A percentile compares a stretch with the other conserved stretches of the same genome.
Conservation (phyloP, 2,888 invertebrate species). For the Cryptus armator region DNA sequence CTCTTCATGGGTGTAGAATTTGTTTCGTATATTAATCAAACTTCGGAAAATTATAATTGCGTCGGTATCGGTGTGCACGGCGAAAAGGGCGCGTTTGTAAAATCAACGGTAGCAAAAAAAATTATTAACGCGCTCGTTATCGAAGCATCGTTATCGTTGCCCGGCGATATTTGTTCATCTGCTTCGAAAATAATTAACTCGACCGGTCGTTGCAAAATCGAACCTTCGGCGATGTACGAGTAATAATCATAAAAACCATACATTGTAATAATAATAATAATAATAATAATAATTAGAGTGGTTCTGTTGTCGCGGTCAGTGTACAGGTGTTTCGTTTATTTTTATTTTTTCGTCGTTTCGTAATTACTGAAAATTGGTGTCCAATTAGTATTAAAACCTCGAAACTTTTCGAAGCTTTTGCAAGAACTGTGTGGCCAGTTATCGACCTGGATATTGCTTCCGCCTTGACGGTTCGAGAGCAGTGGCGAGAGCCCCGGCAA, state of each 20-base stretch:
- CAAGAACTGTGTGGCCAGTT: background rate
- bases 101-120: background rate
- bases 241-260: background rate
- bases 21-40: too few relatives aligned
- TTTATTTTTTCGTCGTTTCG: background rate
- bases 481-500: background rate
- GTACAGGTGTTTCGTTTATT: background rate
- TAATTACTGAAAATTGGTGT: background rate
- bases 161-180: background rate
- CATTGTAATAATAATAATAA: background rate
- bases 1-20: too few relatives aligned
- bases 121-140: background rate
- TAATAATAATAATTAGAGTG: background rate
- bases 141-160: background rate
- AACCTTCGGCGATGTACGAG: background rate
- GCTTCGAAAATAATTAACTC: background rate
- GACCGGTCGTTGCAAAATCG: background rate
- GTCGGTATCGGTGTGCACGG: too few relatives aligned
- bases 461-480: background rate
- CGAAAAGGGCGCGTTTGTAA: background rate
- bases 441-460: conserved; percentile 5
- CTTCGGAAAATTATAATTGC: too few relatives aligned
- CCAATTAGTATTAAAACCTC: background rate
- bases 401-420: background rate
- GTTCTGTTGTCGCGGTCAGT: background rate